Base-by-base conservation (phyloP, 2,888 invertebrate species). In the Drosophila maculinotata region DNA sequence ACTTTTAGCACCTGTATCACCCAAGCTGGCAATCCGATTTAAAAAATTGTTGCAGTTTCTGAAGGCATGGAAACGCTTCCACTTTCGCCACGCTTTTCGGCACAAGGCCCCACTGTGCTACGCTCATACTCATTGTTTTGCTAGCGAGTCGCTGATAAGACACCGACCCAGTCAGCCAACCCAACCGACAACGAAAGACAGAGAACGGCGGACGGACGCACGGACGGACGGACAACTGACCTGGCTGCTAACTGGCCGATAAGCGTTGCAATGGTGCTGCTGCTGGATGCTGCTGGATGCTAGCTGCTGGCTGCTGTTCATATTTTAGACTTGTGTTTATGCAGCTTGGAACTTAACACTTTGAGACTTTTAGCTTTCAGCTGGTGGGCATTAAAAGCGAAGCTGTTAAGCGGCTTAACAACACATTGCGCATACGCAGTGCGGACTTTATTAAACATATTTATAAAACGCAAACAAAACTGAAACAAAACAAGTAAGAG, bases 271-370 rank as follows among this genome's bases (percentile, higher is more conserved):
- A 25, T 53, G 44, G 52, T 42, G 15, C 39, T 31, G 31, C 36
- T 35, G 30, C 14, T 14, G 12, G 36, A 5, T 36, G 17, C 17
- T 36, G 10, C 20, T 14, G 17, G 30, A 12, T 39, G 17, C 31
- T 36, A 35, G n/a, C 28, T 31, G 14, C 42, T 33, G 45, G n/a
- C 38, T 47, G 36, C 53, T 62, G 39, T 49, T 59, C 76, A 72
- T 82, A 64, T 70, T 82, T 68, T 76, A 68, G 83, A 45, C 12
- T 72, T 56, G 63, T 82, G 76, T 76, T 85, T 85, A 69, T 80
- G 76, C 80, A 85, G 79, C 79, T 85, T 82, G 57, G 28, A 69
- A 74, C 53, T 63, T 54, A 85, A 85, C 80, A 79, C 80, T 79
- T 79, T 73, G 48, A 52, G 39, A 52, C 48, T 69, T 66, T 48